A percentile compares a stretch with the other conserved stretches of the same genome.
Evolutionary conservation across 2,888 invertebrate genomes (phyloP).

Genomic region (Epicampocera succincta): DNA sequence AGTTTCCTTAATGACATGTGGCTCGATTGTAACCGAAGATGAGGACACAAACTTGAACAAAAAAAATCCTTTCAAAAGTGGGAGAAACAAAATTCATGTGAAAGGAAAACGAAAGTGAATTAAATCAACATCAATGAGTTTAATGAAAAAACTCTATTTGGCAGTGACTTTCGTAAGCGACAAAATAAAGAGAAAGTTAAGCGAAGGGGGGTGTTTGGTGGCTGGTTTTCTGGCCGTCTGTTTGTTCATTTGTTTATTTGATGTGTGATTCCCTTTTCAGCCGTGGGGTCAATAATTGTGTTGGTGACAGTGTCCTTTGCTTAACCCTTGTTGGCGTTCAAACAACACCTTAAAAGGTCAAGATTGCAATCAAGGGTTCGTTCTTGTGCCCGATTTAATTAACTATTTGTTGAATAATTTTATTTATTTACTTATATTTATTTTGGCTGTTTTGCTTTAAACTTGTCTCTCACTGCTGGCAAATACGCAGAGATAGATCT

Average conservation of each 20-base stretch:
- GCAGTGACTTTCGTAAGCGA: constrained; percentile 8
- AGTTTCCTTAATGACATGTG: constrained; percentile 20
- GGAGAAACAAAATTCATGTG: neutral
- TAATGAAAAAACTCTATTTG: constrained; percentile 37
- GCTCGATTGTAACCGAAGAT: constrained; percentile 32
- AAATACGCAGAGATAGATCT: too few species aligned
- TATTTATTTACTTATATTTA: constrained; percentile 1
- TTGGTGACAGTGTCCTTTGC: constrained; percentile 13
- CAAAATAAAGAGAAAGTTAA: constrained; percentile 6
- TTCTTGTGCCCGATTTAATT: constrained; percentile 34
- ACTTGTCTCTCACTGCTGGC: too few species aligned
- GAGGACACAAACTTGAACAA: neutral
- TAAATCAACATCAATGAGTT: constrained; percentile 39
- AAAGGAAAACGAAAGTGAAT: constrained; percentile 37
- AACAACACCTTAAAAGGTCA: constrained; percentile 23
- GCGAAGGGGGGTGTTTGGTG: neutral
- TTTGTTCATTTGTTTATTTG: neutral
- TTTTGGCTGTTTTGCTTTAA: neutral
- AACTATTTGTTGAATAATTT: neutral
- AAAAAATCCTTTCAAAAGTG: neutral
- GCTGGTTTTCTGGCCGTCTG: neutral
- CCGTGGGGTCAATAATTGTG: constrained; percentile 1
- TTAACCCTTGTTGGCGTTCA: constrained; percentile 41
- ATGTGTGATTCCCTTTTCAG: neutral
- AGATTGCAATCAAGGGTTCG: constrained; percentile 41